Conservation (phyloP, 2,797 vertebrate species). For the Toxotes lorentzi region DNA sequence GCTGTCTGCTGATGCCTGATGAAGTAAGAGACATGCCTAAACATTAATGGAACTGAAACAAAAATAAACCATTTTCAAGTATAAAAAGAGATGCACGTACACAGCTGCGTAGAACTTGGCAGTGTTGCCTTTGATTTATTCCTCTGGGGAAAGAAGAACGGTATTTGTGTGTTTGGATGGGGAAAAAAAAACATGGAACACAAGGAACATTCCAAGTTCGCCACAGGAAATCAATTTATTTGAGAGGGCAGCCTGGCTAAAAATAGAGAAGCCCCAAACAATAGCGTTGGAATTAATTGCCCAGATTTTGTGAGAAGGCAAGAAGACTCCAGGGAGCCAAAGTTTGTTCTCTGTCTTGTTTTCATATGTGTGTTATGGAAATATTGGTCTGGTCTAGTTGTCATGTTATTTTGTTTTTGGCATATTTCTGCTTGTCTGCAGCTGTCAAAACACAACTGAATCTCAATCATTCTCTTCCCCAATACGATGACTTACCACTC, state of each 20-base stretch:
- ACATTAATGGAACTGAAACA: slow-evolving; percentile 83
- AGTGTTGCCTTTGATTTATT: slow-evolving; percentile 84
- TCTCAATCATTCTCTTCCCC: slow-evolving; percentile 79
- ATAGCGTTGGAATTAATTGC: slow-evolving; percentile 84
- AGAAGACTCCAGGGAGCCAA: slow-evolving; percentile 76
- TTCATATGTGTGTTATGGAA: slow-evolving; percentile 77
- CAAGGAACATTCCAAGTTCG: slow-evolving; percentile 79
- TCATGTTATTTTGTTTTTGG: slow-evolving; percentile 78
- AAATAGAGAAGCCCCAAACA: slow-evolving; percentile 81
- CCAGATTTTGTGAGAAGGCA: slow-evolving; percentile 75
- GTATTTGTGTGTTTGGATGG: slow-evolving; percentile 64
- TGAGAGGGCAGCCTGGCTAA: slow-evolving; percentile 82
- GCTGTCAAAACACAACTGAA: slow-evolving; percentile 79
- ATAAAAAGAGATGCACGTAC: slow-evolving; percentile 74
- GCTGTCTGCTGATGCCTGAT: slow-evolving; percentile 72
- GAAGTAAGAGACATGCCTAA: slow-evolving; percentile 75
- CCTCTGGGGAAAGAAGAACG: slow-evolving; percentile 75
- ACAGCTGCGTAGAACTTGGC: slow-evolving; percentile 73
- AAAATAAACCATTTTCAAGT: slow-evolving; percentile 84
- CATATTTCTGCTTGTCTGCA: slow-evolving; percentile 74
- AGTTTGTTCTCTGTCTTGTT: slow-evolving; percentile 80
- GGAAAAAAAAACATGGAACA: slow-evolving; percentile 56
- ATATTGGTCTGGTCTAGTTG: slow-evolving; percentile 81
- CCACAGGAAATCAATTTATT: slow-evolving; percentile 86
- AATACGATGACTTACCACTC: slow-evolving; percentile 78